A percentile compares a stretch with the other conserved stretches of the same genome.
phyloP scores from a whole-genome alignment of 2,113 vertebrate genomes.

The Channa maculata region DNA sequence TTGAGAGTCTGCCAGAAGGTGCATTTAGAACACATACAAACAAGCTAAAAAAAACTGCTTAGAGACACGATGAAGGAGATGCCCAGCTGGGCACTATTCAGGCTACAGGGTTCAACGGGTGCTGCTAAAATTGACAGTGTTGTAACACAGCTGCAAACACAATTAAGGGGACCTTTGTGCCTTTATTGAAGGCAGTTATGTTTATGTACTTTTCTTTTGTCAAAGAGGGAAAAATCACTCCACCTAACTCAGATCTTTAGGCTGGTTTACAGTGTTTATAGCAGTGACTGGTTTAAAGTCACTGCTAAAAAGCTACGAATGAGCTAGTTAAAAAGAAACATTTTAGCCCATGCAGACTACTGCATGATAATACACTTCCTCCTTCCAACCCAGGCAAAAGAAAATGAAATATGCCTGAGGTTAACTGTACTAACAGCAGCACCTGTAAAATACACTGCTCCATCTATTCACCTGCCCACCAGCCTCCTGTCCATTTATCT shows the following conservation, averaged over 20 bases:
- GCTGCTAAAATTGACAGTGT: neutral
- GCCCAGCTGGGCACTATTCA: conserved; percentile 57
- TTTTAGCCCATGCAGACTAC: neutral
- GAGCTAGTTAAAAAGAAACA: too few relatives aligned
- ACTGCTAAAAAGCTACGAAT: too few relatives aligned
- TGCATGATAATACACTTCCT: conserved; percentile 16
- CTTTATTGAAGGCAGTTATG: neutral
- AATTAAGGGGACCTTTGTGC: too few relatives aligned
- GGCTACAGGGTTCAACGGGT: conserved; percentile 36
- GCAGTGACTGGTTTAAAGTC: too few relatives aligned
- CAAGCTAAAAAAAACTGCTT: conserved; percentile 62
- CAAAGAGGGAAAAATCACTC: too few relatives aligned
- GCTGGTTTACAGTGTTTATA: too few relatives aligned
- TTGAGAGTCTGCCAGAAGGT: conserved; percentile 5
- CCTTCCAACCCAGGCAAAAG: conserved; percentile 5
- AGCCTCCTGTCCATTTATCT: conserved; percentile 34
- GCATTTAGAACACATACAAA: neutral
- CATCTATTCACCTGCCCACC: conserved; percentile 6
- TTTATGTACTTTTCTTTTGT: neutral
- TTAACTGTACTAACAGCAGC: conserved; percentile 47
- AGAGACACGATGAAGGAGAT: conserved; percentile 71
- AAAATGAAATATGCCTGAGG: neutral
- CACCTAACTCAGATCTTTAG: too few relatives aligned
- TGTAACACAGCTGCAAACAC: conserved; percentile 17
- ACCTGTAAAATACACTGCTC: conserved; percentile 59